These are phyloP conservation scores for Phalanger gymnotis DNA, from an alignment of 2,797 vertebrate genomes.

Conservation along the genomic window DNA sequence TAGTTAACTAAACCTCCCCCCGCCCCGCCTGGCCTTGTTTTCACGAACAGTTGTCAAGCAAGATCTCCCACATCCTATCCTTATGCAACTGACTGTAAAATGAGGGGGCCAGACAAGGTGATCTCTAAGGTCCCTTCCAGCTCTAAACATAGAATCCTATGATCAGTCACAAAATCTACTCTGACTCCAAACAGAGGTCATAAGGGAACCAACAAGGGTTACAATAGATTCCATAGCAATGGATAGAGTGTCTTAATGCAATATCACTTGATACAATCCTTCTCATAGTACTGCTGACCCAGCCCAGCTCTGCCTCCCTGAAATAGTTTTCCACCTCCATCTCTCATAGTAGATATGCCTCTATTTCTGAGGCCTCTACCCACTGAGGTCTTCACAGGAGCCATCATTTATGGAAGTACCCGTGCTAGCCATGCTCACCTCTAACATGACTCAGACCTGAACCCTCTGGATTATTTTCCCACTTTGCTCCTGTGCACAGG, in stretches of 20 bases:
- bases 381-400: neutral
- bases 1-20: neutral
- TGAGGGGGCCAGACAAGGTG: neutral
- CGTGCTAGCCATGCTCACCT: neutral
- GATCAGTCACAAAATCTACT: neutral
- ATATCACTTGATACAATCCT: neutral
- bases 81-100: neutral
- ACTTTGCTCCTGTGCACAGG: neutral
- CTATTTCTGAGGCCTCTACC: neutral
- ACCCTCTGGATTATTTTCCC: neutral
- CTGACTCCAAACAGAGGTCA: neutral
- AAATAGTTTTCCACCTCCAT: neutral
- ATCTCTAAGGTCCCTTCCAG: neutral
- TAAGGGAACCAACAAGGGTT: neutral
- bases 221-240: neutral
- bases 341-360: neutral
- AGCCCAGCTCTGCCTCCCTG: neutral
- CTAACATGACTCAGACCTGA: neutral
- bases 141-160: neutral
- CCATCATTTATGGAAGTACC: neutral
- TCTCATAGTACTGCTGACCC: neutral
- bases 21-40: neutral
- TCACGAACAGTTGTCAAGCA: neutral
- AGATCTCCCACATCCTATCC: neutral
- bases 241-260: neutral